These are phyloP conservation scores for Apoderus coryli DNA, from an alignment of 2,888 invertebrate species.

Conservation along the genomic window DNA sequence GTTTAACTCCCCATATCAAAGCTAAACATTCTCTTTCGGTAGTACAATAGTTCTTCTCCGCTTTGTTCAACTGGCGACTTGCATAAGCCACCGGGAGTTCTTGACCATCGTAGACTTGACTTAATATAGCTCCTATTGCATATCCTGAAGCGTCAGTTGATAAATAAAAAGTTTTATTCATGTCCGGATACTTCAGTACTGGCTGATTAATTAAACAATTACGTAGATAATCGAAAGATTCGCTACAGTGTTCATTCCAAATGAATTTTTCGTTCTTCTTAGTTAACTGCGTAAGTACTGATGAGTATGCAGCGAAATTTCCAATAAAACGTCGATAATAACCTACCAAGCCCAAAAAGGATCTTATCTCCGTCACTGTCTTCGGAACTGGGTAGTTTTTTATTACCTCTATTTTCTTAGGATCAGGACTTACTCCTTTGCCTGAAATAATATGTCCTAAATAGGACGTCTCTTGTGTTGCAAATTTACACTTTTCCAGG, in stretches of 20 bases:
- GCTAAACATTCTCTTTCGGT: conserved; percentile 15
- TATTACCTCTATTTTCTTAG: conserved; percentile 8
- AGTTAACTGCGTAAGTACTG: too few relatives aligned
- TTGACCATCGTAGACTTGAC: conserved; percentile 15
- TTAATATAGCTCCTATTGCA: conserved; percentile 19
- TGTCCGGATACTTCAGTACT: conserved; percentile 19
- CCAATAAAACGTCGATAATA: conserved; percentile 13
- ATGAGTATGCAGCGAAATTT: too few relatives aligned
- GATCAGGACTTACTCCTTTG: too few relatives aligned
- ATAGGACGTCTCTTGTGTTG: too few relatives aligned
- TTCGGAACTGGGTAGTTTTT: conserved; percentile 10
- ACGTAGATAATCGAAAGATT: conserved; percentile 11
- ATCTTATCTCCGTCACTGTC: conserved; percentile 10
- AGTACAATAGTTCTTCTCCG: conserved; percentile 14
- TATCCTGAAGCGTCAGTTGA: too few relatives aligned
- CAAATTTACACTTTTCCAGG: conserved; percentile 17
- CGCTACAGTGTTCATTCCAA: conserved; percentile 9
- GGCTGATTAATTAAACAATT: conserved; percentile 10
- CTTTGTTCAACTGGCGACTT: conserved; percentile 13
- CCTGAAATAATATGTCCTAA: conserved; percentile 13
- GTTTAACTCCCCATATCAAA: too few relatives aligned
- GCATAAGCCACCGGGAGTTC: conserved; percentile 15
- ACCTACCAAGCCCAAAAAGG: conserved; percentile 18
- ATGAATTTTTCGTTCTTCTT: conserved; percentile 10
- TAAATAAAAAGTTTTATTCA: conserved; percentile 14